Evolutionary conservation across 64 coral and sea anemone genomes (phyloP).

Genomic region (Dendronephthya gigantea): DNA sequence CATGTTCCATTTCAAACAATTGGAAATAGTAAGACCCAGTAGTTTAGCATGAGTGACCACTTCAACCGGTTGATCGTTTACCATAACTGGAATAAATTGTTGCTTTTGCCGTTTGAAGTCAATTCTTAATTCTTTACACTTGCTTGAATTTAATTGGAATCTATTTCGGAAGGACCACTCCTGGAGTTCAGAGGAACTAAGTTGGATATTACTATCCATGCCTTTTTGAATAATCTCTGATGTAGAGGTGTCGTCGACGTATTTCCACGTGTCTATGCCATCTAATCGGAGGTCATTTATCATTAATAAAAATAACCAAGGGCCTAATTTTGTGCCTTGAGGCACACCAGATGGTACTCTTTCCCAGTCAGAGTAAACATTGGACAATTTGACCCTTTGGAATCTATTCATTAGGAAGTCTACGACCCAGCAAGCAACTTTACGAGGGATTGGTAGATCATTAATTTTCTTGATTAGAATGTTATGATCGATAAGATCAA

Average conservation of each 20-base stretch:
- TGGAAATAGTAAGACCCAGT: not conserved
- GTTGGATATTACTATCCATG: no score
- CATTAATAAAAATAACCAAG: constrained; percentile 1
- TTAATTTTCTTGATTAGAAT: no score
- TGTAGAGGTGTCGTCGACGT: no score
- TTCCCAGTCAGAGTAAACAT: not conserved
- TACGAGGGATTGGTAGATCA: not conserved
- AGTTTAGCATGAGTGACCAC: not conserved
- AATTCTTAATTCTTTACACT: not conserved
- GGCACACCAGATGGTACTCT: not conserved
- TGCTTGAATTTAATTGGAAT: not conserved
- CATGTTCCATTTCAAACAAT: not conserved
- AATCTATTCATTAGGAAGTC: not conserved
- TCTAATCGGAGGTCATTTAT: not conserved
- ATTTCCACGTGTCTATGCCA: no score
- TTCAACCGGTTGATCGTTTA: not conserved
- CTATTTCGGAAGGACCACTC: no score
- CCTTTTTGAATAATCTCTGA: no score
- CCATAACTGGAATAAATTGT: not conserved
- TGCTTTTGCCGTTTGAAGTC: not conserved
- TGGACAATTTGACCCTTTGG: not conserved
- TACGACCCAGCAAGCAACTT: not conserved
- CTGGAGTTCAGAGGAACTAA: no score
- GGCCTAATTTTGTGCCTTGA: not conserved
- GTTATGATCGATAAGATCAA: no score